Evolutionary conservation across 2,113 vertebrate genomes (phyloP).

Genomic region (Leiothrix lutea): DNA sequence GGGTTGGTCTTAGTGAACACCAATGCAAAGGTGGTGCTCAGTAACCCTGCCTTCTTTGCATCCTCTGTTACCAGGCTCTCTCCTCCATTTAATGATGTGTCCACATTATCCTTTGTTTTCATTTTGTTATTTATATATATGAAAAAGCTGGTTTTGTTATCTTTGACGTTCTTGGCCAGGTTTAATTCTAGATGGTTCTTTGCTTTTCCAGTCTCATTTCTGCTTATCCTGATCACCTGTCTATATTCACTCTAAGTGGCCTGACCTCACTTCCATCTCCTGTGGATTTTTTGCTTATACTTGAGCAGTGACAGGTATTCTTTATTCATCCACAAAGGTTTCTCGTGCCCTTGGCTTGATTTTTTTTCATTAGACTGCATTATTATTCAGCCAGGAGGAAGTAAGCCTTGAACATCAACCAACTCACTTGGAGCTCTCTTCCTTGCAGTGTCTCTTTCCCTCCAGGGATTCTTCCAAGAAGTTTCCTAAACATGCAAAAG

Average conservation of each 20-base stretch:
- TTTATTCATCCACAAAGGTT: neutral
- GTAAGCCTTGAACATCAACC: neutral
- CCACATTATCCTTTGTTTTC: neutral
- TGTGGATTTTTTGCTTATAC: neutral
- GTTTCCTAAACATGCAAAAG: neutral
- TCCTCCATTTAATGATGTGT: neutral
- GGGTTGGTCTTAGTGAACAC: neutral
- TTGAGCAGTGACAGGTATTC: neutral
- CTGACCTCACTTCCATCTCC: neutral
- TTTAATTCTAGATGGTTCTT: neutral
- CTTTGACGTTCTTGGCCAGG: neutral
- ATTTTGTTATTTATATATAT: neutral
- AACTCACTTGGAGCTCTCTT: neutral
- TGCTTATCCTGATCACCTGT: neutral
- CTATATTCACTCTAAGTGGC: neutral
- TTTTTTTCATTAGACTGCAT: neutral
- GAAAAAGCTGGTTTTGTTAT: neutral
- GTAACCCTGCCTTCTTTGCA: neutral
- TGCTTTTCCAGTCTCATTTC: neutral
- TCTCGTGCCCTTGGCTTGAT: neutral
- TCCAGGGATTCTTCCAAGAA: neutral
- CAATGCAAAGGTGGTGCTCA: accelerated
- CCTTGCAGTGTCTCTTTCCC: neutral
- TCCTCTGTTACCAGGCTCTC: neutral
- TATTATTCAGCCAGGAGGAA: neutral